Evolutionary conservation across 2,888 invertebrate genomes (phyloP), one percentile per base, ranked within the genome.

Genomic region (Hylaea fasciaria): DNA sequence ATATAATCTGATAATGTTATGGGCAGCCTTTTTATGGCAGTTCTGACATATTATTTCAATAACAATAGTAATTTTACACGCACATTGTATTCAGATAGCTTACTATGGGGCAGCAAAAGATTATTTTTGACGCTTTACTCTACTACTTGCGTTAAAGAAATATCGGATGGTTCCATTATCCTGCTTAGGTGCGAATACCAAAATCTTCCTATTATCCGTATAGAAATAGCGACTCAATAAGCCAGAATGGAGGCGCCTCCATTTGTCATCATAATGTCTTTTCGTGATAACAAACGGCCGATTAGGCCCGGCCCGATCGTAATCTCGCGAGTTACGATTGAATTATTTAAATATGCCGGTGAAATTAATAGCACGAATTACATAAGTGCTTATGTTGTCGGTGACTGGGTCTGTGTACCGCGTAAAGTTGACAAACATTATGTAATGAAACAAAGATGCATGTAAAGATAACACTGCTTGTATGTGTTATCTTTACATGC

Each of bases 321-420:
- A 54, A 62, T 57, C 62, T 52, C 13, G 43, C 29, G 43, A 56
- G 56, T 52, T 57, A 62, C 56, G 56, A 62, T 62, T 62, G 61
- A 62, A 62, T 62, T 62, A 62, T 62, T 62, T 62, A 62, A 62
- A 62, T 61, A 61, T 41, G 61, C 44, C 39, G n/a, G 46, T 47
- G n/a, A 52, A 48, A 60, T 60, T 50, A 60, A 60, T 60, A 8
- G 39, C 54, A 13, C 8, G 32, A 54, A 32, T 60, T 53, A 49
- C 40, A 17, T 50, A 44, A 44, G 29, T 22, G 44, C 13, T 37
- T 44, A 28, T 49, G 43, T 41, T 49, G 12, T 43, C 35, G 35
- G 35, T 22, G 5, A 55, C 32, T 35, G 37, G 48, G 57, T 47
- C 37, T n/a, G 22, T 9, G 22, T 22, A 7, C 22, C n/a, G 12